A percentile compares a stretch with the other conserved stretches of the same genome.
Conservation (phyloP, 2,888 invertebrate species). For the Orchesella flavescens region DNA sequence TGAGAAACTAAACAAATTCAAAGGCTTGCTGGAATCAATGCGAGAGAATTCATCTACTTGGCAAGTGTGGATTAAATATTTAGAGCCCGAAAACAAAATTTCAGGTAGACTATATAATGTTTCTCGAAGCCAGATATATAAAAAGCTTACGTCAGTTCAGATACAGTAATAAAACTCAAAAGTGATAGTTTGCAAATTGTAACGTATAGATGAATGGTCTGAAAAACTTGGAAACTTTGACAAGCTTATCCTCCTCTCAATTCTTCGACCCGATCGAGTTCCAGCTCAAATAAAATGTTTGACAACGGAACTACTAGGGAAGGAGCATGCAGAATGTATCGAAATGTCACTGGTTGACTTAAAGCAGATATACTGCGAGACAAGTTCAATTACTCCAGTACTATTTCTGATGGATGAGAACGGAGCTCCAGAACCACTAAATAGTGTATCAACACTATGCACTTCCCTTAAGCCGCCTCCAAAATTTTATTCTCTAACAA, state of each 20-base stretch:
- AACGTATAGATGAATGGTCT: background rate
- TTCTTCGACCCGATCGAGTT: slow-evolving; percentile 17
- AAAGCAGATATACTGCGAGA: slow-evolving; percentile 8
- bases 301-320: slow-evolving; percentile 6
- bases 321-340: background rate
- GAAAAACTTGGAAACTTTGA: background rate
- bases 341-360: background rate
- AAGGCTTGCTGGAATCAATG: slow-evolving; percentile 11
- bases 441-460: background rate
- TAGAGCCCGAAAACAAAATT: slow-evolving; percentile 12
- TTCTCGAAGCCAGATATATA: too few relatives aligned
- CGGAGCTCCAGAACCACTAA: background rate
- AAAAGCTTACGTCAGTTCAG: too few relatives aligned
- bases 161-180: too few relatives aligned
- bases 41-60: background rate
- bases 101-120: background rate
- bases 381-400: background rate
- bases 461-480: background rate
- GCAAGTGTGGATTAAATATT: slow-evolving; percentile 16
- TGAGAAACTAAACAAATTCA: slow-evolving; percentile 3
- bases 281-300: slow-evolving; percentile 18
- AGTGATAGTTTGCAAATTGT: too few relatives aligned
- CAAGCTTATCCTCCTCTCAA: slow-evolving; percentile 18
- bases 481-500: slow-evolving; percentile 8
- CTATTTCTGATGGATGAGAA: slow-evolving; percentile 3